Evolutionary conservation across 2,113 vertebrate species (phyloP).

Genomic region (Phodopus roborovskii): DNA sequence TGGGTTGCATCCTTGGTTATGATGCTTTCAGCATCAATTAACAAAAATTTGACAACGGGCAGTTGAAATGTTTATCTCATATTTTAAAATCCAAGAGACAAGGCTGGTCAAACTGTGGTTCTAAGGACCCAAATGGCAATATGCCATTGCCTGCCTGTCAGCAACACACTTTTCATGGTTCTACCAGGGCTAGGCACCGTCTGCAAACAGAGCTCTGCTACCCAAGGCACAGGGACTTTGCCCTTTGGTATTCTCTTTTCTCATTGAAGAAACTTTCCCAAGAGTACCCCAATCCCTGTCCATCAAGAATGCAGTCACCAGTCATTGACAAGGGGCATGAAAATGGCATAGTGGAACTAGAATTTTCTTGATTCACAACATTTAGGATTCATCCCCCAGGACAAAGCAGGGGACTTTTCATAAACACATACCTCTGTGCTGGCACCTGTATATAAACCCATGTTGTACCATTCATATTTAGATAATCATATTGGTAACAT

Average conservation of each 20-base stretch:
- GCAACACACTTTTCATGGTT: not conserved
- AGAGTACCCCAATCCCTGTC: not conserved
- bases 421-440: not conserved
- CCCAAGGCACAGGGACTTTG: not conserved
- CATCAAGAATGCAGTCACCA: not conserved
- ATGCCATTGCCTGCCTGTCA: not conserved
- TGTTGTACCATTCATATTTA: not conserved
- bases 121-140: not conserved
- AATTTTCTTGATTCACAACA: not conserved
- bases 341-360: not conserved
- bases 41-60: constrained; percentile 36
- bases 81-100: not conserved
- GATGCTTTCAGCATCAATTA: constrained; percentile 38
- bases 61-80: not conserved
- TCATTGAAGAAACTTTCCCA: not conserved
- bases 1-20: constrained; percentile 14
- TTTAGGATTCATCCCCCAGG: not conserved
- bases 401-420: not conserved
- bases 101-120: not conserved
- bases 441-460: not conserved
- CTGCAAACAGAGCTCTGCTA: not conserved
- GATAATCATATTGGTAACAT: not conserved
- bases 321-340: not conserved
- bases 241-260: not conserved
- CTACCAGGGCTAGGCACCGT: not conserved